Percentiles rank a stretch among this genome's conserved stretches.
These are phyloP conservation scores for Platalea minor DNA, from an alignment of 2,797 vertebrate genomes.

Conservation along the genomic window DNA sequence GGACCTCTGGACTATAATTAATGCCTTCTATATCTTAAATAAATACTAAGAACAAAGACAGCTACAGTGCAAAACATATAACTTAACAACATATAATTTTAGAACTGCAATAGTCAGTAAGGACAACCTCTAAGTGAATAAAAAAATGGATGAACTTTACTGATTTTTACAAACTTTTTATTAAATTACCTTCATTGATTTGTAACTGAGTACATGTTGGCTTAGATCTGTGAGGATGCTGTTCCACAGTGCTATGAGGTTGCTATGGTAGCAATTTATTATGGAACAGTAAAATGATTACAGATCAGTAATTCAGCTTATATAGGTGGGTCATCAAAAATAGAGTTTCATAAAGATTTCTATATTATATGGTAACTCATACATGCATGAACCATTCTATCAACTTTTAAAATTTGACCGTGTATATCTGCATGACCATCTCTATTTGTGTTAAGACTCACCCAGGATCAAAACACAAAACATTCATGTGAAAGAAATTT, in stretches of 20 bases:
- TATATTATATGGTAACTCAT: neutral
- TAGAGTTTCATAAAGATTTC: neutral
- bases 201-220: neutral
- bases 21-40: neutral
- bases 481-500: neutral
- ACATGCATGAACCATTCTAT: neutral
- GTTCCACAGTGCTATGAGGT: neutral
- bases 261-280: neutral
- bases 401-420: neutral
- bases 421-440: neutral
- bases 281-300: neutral
- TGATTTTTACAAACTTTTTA: neutral
- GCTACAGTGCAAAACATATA: neutral
- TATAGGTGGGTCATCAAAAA: neutral
- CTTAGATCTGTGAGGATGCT: neutral
- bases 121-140: neutral
- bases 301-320: neutral
- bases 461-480: neutral
- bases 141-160: neutral
- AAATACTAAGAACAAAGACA: neutral
- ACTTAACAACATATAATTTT: neutral
- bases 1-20: slow-evolving; percentile 20
- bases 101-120: neutral
- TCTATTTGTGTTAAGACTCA: neutral
- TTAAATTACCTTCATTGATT: neutral